Evolutionary conservation across 2,113 vertebrate genomes (phyloP).

Genomic region (Axis porcinus): DNA sequence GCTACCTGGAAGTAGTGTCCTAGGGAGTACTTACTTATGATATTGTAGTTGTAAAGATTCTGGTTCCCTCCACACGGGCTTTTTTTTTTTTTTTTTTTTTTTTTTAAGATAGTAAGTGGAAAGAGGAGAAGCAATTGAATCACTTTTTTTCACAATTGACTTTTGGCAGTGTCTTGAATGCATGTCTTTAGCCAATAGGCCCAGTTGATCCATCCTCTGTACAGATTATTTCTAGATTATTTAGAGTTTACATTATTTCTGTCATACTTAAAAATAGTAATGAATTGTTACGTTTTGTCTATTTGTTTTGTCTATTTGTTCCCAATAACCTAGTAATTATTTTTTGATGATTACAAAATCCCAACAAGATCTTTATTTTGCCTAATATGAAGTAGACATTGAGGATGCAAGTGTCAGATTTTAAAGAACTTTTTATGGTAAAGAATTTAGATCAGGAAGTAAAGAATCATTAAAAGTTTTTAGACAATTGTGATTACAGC

Average conservation of each 20-base stretch:
- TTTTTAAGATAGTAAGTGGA: background rate
- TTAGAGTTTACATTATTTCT: slow-evolving; percentile 25
- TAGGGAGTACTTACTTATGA: background rate
- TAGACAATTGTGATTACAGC: background rate
- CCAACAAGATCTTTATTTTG: background rate
- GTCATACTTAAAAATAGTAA: background rate
- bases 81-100: background rate
- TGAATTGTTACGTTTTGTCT: background rate
- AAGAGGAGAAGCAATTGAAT: background rate
- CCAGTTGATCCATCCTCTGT: background rate
- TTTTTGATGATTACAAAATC: background rate
- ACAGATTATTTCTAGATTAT: slow-evolving; percentile 26
- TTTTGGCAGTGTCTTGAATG: background rate
- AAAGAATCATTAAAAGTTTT: background rate
- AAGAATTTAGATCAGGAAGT: background rate
- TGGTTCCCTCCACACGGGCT: background rate
- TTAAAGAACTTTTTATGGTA: slow-evolving; percentile 8
- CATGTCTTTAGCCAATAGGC: background rate
- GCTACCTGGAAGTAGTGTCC: background rate
- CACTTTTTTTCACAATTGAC: background rate
- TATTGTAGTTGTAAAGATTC: background rate
- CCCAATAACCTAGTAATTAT: background rate
- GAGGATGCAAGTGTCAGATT: background rate
- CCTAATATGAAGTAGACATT: background rate
- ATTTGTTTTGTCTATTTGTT: background rate